Percentiles rank a stretch among this genome's conserved stretches.
These are phyloP conservation scores for Didymodactylos carnosus DNA, from an alignment of 2,888 invertebrate species.

Conservation along the genomic window DNA sequence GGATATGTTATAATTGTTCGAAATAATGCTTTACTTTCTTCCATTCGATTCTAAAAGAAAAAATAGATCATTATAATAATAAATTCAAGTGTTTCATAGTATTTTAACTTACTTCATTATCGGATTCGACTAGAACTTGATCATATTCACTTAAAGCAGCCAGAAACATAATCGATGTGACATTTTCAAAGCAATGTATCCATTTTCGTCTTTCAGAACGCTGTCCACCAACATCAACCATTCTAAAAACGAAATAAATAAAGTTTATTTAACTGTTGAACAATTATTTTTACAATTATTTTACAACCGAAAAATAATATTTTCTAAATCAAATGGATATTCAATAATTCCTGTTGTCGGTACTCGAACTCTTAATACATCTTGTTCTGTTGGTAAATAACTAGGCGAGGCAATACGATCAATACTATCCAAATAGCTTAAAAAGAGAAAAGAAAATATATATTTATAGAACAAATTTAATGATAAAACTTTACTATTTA, in stretches of 20 bases:
- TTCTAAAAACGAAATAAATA: too few relatives aligned
- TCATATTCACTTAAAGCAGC: conserved; percentile 78
- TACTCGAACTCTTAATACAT: conserved; percentile 95
- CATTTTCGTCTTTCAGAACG: conserved; percentile 99
- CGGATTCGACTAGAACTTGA: conserved; percentile 85
- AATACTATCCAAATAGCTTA: conserved; percentile 94
- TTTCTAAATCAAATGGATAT: conserved; percentile 99
- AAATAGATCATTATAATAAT: background rate
- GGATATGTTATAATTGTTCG: conserved; percentile 99
- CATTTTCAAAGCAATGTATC: conserved; percentile 99
- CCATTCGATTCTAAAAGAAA: conserved; percentile 85
- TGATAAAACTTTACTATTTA: conserved; percentile 69
- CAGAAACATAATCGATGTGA: conserved; percentile 99
- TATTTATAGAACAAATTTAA: background rate
- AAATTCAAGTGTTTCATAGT: background rate
- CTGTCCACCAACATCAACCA: conserved; percentile 99
- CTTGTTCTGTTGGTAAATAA: conserved; percentile 97
- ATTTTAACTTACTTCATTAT: conserved; percentile 49
- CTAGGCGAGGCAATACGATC: conserved; percentile 76
- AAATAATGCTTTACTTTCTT: conserved; percentile 99
- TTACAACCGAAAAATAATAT: conserved; percentile 73
- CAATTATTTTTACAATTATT: background rate
- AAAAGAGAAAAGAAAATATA: conserved; percentile 28
- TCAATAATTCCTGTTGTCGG: conserved; percentile 99
- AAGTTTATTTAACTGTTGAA: too few relatives aligned